phyloP scores from a whole-genome alignment of 2,113 vertebrate species.

The Podarcis cretensis region DNA sequence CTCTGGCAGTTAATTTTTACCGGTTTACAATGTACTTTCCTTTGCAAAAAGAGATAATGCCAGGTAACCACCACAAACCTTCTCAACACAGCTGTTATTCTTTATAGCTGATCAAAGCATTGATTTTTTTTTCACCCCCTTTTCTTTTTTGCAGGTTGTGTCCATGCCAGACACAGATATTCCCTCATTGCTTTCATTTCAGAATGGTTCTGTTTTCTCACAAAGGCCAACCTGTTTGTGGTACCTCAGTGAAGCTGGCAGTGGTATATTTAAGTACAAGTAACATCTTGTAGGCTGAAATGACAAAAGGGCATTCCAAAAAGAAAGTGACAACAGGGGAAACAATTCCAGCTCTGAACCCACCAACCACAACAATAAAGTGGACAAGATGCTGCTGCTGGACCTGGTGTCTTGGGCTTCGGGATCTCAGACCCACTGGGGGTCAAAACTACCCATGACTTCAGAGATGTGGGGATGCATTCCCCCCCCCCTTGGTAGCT shows the following conservation, averaged over 20 bases:
- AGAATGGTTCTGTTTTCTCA: constrained; percentile 15
- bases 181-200: constrained; percentile 15
- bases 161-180: constrained; percentile 45
- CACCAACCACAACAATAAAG: background rate
- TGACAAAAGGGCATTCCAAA: constrained; percentile 7
- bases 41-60: constrained; percentile 63
- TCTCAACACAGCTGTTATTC: constrained; percentile 61
- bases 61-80: constrained; percentile 58
- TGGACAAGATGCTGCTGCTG: background rate
- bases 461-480: background rate
- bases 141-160: constrained; percentile 31
- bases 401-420: background rate
- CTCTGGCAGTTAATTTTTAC: constrained; percentile 80
- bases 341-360: background rate
- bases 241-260: constrained; percentile 44
- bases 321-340: background rate
- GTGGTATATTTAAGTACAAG: constrained; percentile 18
- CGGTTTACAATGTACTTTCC: constrained; percentile 66
- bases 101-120: constrained; percentile 60
- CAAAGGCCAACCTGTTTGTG: constrained; percentile 6
- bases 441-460: background rate
- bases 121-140: constrained; percentile 5
- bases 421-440: background rate
- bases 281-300: constrained; percentile 8
- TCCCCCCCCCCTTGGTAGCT: too few relatives aligned